These are phyloP conservation scores for Drosophila pallidifrons DNA, from an alignment of 1,140 invertebrate genomes.

Conservation along the genomic window DNA sequence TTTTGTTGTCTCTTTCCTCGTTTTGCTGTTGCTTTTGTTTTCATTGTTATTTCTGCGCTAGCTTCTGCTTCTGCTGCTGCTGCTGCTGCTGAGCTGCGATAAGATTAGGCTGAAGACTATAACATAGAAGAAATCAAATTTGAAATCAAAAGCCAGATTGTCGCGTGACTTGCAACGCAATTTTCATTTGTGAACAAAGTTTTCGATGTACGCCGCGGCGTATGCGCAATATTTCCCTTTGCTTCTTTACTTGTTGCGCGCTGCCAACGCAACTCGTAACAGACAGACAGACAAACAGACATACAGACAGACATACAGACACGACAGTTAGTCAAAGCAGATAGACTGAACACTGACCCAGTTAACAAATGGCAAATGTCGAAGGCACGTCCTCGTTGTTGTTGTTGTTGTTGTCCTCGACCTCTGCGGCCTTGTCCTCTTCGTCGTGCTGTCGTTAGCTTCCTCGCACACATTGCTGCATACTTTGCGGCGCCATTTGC, in stretches of 20 bases:
- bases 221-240: conserved; percentile 32
- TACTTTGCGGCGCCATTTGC: conserved; percentile 28
- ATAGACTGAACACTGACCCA: conserved; percentile 28
- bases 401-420: too few species aligned
- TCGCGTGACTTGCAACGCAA: conserved; percentile 58
- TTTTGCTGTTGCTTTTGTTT: not conserved
- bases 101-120: conserved; percentile 57
- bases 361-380: conserved; percentile 48
- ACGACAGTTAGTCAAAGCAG: not conserved
- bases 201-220: conserved; percentile 23
- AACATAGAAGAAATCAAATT: conserved; percentile 45
- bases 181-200: conserved; percentile 17
- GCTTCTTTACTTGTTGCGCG: conserved; percentile 33
- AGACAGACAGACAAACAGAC: not conserved
- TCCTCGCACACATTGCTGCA: conserved; percentile 23
- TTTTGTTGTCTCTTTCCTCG: not conserved
- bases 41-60: not conserved
- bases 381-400: conserved; percentile 28
- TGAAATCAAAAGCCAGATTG: conserved; percentile 50
- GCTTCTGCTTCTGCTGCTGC: conserved; percentile 10
- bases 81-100: conserved; percentile 38
- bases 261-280: not conserved
- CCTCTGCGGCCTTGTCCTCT: conserved; percentile 12
- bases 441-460: not conserved
- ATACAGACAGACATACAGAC: not conserved